Conservation (phyloP, 2,888 invertebrate species). For the Pelosia muscerda region DNA sequence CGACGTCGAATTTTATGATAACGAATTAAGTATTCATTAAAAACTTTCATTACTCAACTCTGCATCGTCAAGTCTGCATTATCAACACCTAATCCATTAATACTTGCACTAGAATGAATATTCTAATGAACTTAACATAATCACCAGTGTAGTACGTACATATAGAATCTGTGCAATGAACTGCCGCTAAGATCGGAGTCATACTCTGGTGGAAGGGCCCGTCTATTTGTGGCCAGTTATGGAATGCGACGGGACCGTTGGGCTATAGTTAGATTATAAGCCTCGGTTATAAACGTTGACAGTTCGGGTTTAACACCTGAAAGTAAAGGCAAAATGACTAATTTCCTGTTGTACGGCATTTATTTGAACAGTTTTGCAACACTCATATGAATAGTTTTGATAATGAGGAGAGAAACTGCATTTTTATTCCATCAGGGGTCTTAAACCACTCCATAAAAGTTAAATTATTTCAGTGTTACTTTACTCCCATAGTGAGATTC, state of each 20-base stretch:
- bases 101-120: not conserved
- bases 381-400: not conserved
- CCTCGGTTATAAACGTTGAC: slow-evolving; percentile 4
- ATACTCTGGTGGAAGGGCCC: slow-evolving; percentile 13
- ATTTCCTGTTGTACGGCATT: not conserved
- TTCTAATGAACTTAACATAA: not conserved
- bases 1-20: not conserved
- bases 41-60: not conserved
- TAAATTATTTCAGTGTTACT: no score
- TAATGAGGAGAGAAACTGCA: no score
- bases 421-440: no score
- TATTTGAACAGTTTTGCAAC: not conserved
- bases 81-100: slow-evolving; percentile 1
- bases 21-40: not conserved
- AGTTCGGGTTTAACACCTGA: slow-evolving; percentile 1
- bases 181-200: slow-evolving; percentile 5
- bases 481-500: no score
- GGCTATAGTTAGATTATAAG: slow-evolving; percentile 33
- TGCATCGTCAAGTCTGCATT: not conserved
- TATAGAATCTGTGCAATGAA: not conserved
- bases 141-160: slow-evolving; percentile 1
- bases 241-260: slow-evolving; percentile 34
- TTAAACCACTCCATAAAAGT: no score
- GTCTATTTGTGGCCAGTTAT: slow-evolving; percentile 39
- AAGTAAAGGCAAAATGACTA: not conserved